These are phyloP conservation scores for Falcaria lacertinaria DNA, from an alignment of 2,888 invertebrate genomes.

Conservation along the genomic window DNA sequence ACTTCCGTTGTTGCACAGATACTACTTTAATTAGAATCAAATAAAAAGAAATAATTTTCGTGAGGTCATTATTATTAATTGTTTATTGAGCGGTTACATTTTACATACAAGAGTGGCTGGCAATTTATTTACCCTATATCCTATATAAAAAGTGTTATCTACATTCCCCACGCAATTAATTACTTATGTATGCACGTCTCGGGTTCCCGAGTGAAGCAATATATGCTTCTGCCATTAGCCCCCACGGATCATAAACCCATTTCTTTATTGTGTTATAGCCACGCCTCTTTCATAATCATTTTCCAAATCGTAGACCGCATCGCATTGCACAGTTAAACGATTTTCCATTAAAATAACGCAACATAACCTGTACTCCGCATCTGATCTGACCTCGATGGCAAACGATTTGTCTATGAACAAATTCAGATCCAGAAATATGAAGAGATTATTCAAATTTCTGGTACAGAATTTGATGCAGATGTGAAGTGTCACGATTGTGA, in stretches of 20 bases:
- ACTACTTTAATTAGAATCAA: too few relatives aligned
- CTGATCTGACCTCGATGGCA: constrained; percentile 37
- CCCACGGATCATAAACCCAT: constrained; percentile 43
- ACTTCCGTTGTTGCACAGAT: too few relatives aligned
- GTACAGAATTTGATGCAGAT: too few relatives aligned
- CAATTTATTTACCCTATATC: background rate
- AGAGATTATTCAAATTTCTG: too few relatives aligned
- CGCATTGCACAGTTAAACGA: constrained; percentile 29
- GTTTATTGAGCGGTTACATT: too few relatives aligned
- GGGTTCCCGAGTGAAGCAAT: constrained; percentile 43
- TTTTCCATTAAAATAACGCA: constrained; percentile 50
- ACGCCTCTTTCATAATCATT: constrained; percentile 55
- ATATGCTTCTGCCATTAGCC: constrained; percentile 42
- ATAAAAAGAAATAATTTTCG: too few relatives aligned
- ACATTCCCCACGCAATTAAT: background rate
- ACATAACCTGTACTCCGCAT: constrained; percentile 32
- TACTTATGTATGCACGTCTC: constrained; percentile 28
- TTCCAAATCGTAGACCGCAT: constrained; percentile 39
- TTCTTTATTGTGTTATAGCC: constrained; percentile 52
- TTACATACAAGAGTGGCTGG: background rate
- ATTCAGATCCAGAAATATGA: too few relatives aligned
- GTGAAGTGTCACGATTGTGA: too few relatives aligned
- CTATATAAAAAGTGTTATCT: background rate
- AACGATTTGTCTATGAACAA: too few relatives aligned
- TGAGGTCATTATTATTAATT: too few relatives aligned